A percentile compares a stretch with the other conserved stretches of the same genome.
Evolutionary conservation across 2,113 vertebrate genomes (phyloP).

Genomic region (Daboia siamensis): DNA sequence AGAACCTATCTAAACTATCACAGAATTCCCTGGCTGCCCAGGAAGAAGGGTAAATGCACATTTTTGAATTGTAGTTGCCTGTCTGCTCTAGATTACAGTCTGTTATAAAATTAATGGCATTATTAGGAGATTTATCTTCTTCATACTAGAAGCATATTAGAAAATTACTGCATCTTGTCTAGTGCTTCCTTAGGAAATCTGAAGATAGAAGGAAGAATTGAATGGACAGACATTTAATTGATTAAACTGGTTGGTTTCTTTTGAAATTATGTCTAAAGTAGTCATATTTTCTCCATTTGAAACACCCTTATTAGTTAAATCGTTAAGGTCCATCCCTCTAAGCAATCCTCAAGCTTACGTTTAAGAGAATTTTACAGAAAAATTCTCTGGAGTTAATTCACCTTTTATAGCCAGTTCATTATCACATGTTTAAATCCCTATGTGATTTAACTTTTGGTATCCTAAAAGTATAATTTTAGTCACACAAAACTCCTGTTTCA

Average conservation of each 20-base stretch:
- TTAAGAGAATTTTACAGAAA: background rate
- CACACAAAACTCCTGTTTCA: background rate
- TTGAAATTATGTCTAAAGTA: background rate
- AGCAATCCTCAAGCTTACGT: background rate
- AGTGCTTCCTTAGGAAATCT: background rate
- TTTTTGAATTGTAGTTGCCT: slow-evolving; percentile 28
- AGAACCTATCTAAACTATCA: slow-evolving; percentile 93
- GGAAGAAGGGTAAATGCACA: slow-evolving; percentile 91
- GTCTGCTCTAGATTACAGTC: slow-evolving; percentile 13
- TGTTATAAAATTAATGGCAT: background rate
- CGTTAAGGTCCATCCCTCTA: background rate
- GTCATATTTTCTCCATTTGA: background rate
- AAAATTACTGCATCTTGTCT: slow-evolving; percentile 29
- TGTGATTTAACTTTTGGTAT: background rate
- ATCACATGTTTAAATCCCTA: background rate
- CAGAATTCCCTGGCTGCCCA: slow-evolving; percentile 91
- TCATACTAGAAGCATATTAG: background rate
- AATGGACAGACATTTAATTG: slow-evolving; percentile 10
- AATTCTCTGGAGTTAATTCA: background rate
- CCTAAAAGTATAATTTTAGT: background rate
- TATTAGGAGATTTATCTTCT: background rate
- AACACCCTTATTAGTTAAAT: background rate
- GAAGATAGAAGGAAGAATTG: background rate
- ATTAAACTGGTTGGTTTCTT: background rate
- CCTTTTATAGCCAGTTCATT: background rate